A percentile compares a stretch with the other conserved stretches of the same genome.
Conservation (phyloP, 2,113 vertebrate genomes). For the Anoura caudifer region DNA sequence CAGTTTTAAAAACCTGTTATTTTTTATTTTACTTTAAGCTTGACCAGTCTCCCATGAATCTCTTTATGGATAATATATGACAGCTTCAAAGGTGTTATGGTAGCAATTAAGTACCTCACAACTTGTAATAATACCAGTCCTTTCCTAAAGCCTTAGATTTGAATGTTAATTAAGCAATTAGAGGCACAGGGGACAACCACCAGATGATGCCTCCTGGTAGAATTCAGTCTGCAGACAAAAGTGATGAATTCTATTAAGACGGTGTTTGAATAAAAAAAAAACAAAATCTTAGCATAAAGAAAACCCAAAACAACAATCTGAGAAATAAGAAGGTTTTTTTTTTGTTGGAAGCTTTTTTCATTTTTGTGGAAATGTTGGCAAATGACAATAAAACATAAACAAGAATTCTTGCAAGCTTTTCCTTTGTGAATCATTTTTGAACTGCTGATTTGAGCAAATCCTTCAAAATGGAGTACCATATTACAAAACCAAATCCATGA, state of each 20-base stretch:
- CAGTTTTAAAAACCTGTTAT: not conserved
- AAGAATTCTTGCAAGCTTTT: not conserved
- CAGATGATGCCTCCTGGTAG: slow-evolving; percentile 61
- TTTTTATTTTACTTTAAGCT: slow-evolving; percentile 6
- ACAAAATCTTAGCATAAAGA: not conserved
- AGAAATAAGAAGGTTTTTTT: not conserved
- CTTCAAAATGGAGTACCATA: not conserved
- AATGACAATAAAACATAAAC: not conserved
- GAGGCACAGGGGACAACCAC: slow-evolving; percentile 24
- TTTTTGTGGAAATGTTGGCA: not conserved
- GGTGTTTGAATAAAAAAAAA: not conserved
- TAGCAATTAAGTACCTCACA: slow-evolving; percentile 47
- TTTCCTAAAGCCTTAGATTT: slow-evolving; percentile 40
- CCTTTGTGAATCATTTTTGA: slow-evolving; percentile 4
- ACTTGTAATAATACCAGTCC: slow-evolving; percentile 59
- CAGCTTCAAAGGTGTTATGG: slow-evolving; percentile 22
- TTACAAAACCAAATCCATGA: not conserved
- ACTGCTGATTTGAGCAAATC: slow-evolving; percentile 17
- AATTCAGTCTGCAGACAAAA: slow-evolving; percentile 44
- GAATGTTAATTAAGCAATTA: slow-evolving; percentile 74
- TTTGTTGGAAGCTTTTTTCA: not conserved
- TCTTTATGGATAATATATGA: slow-evolving; percentile 30
- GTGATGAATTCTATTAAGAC: slow-evolving; percentile 48
- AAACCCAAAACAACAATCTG: not conserved
- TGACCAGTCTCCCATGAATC: not conserved